Conservation (phyloP, 1,140 invertebrate genomes). For the Zaprionus tsacasi region DNA sequence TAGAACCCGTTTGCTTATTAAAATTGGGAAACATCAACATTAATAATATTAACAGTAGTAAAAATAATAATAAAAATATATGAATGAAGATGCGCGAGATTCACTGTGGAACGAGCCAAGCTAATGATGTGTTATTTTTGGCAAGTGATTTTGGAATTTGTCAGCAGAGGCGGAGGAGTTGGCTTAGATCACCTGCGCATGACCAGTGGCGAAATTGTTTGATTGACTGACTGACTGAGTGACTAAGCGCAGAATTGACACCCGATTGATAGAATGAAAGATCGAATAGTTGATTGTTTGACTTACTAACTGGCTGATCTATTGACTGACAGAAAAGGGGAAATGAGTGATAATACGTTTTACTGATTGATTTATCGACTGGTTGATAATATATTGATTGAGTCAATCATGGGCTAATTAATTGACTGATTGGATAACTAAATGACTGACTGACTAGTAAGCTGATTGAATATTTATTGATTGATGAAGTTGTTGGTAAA, state of each 20-base stretch:
- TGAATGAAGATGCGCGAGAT: conserved; percentile 17
- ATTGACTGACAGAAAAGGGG: neutral
- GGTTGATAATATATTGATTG: neutral
- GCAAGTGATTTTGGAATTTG: conserved; percentile 51
- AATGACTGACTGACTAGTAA: too few relatives aligned
- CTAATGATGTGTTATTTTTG: conserved; percentile 46
- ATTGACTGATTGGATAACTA: too few relatives aligned
- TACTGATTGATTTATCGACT: neutral
- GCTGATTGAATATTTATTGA: too few relatives aligned
- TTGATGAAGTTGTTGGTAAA: neutral
- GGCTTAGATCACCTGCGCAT: conserved; percentile 62
- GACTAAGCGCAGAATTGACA: too few relatives aligned
- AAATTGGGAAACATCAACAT: conserved; percentile 29
- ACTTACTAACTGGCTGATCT: neutral
- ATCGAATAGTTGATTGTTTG: neutral
- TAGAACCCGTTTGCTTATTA: conserved; percentile 40
- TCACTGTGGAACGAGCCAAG: conserved; percentile 6
- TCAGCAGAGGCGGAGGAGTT: conserved; percentile 27
- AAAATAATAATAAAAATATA: conserved; percentile 3
- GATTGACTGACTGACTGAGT: conserved; percentile 2
- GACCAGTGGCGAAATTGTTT: neutral
- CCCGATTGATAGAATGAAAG: neutral
- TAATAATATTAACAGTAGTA: conserved; percentile 18
- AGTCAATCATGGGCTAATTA: neutral
- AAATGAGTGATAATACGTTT: neutral